Percentiles rank a stretch among this genome's conserved stretches.
Evolutionary conservation across 1,140 invertebrate genomes (phyloP).

Genomic region (Venustaconcha ellipsiformis): DNA sequence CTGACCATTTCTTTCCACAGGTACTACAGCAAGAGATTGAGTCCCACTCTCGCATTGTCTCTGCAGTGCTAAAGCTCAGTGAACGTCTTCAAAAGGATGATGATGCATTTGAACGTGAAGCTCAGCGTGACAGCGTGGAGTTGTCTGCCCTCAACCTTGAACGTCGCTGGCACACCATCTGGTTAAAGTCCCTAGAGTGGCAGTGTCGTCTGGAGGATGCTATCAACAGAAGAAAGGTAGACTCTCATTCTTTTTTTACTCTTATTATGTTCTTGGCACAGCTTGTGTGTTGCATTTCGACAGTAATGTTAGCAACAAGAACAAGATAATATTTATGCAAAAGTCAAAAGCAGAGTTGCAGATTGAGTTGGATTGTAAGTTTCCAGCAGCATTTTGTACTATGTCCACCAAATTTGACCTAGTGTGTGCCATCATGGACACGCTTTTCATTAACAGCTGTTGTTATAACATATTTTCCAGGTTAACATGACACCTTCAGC

Average conservation of each 20-base stretch:
- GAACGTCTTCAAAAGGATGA: constrained; percentile 69
- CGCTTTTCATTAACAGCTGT: no score
- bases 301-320: no score
- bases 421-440: no score
- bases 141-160: constrained; percentile 76
- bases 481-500: no score
- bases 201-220: constrained; percentile 84
- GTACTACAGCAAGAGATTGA: constrained; percentile 87
- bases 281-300: not conserved
- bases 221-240: constrained; percentile 49
- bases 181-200: constrained; percentile 89
- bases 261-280: no score
- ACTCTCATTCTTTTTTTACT: constrained; percentile 2
- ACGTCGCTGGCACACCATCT: constrained; percentile 87
- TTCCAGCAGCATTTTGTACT: no score
- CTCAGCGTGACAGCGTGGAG: constrained; percentile 53
- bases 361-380: no score
- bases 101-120: constrained; percentile 29
- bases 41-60: constrained; percentile 84
- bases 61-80: constrained; percentile 81
- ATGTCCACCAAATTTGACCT: no score
- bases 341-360: no score
- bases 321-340: no score
- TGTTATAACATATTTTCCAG: no score
- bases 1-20: constrained; percentile 69